phyloP scores from a whole-genome alignment of 1,140 invertebrate species.

The Heliconius congener region DNA sequence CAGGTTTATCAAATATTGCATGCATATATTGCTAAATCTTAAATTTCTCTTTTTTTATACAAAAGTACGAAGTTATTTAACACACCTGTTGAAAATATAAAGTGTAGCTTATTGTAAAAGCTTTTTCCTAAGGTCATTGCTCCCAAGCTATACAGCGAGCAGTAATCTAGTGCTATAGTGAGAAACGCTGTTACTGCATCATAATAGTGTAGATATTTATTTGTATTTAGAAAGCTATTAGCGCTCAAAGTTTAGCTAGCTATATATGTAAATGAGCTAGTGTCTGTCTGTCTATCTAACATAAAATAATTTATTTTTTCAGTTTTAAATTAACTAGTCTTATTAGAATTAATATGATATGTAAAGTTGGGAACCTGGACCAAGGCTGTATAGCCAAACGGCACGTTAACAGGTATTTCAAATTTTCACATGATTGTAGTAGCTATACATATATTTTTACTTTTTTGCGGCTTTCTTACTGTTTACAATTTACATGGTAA shows the following conservation, averaged over 20 bases:
- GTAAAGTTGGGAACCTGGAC: no score
- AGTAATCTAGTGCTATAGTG: neutral
- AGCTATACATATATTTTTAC: no score
- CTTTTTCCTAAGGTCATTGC: neutral
- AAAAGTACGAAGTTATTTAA: neutral
- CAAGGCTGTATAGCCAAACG: no score
- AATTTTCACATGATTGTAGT: no score
- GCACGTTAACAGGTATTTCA: no score
- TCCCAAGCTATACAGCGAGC: neutral
- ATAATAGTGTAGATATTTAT: conserved; percentile 11
- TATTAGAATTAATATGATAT: no score
- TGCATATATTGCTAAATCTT: no score
- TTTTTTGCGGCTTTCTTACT: no score
- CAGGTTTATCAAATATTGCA: neutral
- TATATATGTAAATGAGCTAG: neutral
- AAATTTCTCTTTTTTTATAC: no score
- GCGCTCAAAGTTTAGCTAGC: neutral
- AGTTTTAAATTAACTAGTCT: no score
- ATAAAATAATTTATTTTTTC: no score
- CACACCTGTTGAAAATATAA: neutral
- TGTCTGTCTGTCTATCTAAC: neutral
- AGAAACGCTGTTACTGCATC: neutral
- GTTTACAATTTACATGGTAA: no score
- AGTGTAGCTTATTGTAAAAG: neutral
- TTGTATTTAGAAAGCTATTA: conserved; percentile 9